Percentiles rank a stretch among this genome's conserved stretches.
Conservation (phyloP, 2,888 invertebrate species). For the Onthophagus sagittarius region DNA sequence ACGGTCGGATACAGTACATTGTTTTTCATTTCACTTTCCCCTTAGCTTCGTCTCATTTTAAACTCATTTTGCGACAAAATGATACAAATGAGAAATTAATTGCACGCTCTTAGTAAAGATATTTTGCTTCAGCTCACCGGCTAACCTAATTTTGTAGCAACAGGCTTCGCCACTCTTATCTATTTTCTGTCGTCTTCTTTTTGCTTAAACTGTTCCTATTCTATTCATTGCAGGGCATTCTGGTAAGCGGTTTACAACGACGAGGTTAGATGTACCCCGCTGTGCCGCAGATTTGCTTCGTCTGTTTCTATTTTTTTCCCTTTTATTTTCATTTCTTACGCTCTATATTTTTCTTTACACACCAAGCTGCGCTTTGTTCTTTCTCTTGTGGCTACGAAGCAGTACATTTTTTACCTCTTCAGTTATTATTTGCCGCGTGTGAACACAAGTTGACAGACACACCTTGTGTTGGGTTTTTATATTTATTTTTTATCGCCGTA, state of each 20-base stretch:
- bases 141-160: not conserved
- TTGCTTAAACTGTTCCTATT: constrained; percentile 12
- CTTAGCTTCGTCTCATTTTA: not conserved
- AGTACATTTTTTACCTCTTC: not conserved
- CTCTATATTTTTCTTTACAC: not conserved
- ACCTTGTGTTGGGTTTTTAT: no score
- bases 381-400: not conserved
- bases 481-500: no score
- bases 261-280: constrained; percentile 1
- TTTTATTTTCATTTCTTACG: not conserved
- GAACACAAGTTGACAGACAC: not conserved
- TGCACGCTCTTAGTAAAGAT: not conserved
- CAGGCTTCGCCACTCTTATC: not conserved
- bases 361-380: not conserved
- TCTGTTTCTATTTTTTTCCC: not conserved
- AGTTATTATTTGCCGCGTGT: not conserved
- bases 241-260: constrained; percentile 6
- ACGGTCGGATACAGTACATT: no score
- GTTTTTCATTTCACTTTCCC: not conserved
- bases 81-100: not conserved
- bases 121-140: not conserved
- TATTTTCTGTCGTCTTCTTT: not conserved
- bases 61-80: no score
- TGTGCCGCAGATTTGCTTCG: not conserved
- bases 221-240: constrained; percentile 4